Conservation (phyloP, 2,888 invertebrate species). For the Thymelicus acteon region DNA sequence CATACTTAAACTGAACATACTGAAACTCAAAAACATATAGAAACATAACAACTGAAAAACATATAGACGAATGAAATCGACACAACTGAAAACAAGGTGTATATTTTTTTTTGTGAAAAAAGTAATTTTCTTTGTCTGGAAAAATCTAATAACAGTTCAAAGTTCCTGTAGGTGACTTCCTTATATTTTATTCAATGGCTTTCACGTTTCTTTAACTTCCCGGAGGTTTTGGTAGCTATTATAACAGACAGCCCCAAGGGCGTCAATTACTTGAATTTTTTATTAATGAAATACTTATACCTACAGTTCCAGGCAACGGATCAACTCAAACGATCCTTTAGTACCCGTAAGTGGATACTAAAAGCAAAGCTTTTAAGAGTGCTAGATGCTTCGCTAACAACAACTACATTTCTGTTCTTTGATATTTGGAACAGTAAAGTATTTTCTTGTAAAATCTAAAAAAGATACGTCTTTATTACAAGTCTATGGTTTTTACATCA, state of each 20-base stretch:
- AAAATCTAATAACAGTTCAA: constrained; percentile 24
- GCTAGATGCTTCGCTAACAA: neutral
- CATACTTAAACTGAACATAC: too few species aligned
- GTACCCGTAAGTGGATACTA: constrained; percentile 9
- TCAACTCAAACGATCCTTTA: neutral
- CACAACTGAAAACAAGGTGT: too few species aligned
- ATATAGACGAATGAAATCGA: too few species aligned
- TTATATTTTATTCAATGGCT: constrained; percentile 28
- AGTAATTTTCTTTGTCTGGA: constrained; percentile 12
- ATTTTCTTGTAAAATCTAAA: neutral
- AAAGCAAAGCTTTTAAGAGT: constrained; percentile 3
- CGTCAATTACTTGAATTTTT: constrained; percentile 24
- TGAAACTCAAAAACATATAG: too few species aligned
- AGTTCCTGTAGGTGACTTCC: constrained; percentile 14
- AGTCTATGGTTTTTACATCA: neutral
- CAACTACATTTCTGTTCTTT: neutral
- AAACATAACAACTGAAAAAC: too few species aligned
- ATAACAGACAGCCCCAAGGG: neutral
- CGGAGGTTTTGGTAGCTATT: constrained; percentile 6
- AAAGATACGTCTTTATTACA: neutral
- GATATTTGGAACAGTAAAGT: neutral
- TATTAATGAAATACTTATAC: neutral
- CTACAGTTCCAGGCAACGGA: neutral
- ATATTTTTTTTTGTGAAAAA: neutral
- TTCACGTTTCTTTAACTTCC: constrained; percentile 16